Conservation (phyloP, 2,113 vertebrate genomes). For the Lycaon pictus region DNA sequence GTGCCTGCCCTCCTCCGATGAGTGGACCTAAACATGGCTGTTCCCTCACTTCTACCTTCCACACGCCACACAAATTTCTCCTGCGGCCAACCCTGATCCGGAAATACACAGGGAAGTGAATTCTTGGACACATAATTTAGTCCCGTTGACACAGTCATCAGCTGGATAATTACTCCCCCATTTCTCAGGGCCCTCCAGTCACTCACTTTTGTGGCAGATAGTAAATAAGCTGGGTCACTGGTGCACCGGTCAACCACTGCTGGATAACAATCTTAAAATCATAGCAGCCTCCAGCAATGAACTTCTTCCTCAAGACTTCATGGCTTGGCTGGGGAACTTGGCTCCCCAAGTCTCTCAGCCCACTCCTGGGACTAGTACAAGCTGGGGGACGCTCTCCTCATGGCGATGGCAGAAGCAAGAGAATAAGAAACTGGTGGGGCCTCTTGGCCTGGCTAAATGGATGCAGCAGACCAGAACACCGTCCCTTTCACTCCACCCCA, state of each 20-base stretch:
- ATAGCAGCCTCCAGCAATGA: not conserved
- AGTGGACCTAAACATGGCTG: not conserved
- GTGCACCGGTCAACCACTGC: not conserved
- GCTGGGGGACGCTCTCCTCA: not conserved
- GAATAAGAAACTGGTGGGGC: not conserved
- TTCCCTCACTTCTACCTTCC: not conserved
- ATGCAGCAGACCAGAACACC: not conserved
- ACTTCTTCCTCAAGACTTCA: not conserved
- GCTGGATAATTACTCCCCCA: not conserved
- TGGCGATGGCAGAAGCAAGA: not conserved
- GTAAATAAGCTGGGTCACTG: not conserved
- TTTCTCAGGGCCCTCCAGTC: not conserved
- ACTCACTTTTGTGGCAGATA: not conserved
- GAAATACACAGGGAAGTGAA: constrained; percentile 31
- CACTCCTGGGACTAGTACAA: not conserved
- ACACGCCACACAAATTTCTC: not conserved
- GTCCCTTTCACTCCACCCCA: not conserved
- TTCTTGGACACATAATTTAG: not conserved
- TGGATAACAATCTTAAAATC: constrained; percentile 31
- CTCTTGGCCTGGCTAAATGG: no score
- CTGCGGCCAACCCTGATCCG: not conserved
- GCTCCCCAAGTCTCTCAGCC: not conserved
- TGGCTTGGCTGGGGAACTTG: not conserved
- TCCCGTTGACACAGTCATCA: not conserved
- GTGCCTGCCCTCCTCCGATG: not conserved